These are phyloP conservation scores for Steinernema carpocapsae DNA, from an alignment of 2,888 invertebrate species.

Conservation along the genomic window DNA sequence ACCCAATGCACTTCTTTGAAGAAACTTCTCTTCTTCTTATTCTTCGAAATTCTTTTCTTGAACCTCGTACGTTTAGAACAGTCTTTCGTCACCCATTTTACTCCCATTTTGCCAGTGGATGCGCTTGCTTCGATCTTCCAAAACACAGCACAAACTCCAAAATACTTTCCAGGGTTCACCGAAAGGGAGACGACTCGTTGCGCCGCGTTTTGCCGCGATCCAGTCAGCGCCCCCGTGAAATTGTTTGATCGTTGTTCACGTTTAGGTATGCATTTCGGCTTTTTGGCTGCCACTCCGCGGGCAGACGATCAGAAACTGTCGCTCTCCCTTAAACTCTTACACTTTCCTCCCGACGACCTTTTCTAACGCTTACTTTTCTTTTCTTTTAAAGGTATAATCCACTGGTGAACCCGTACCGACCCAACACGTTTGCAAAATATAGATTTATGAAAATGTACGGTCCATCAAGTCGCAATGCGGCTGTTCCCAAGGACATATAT, in stretches of 20 bases:
- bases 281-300: background rate
- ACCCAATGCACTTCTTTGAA: background rate
- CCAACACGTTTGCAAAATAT: slow-evolving; percentile 33
- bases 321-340: too few relatives aligned
- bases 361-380: slow-evolving; percentile 13
- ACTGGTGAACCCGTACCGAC: slow-evolving; percentile 33
- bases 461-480: slow-evolving; percentile 35
- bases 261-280: slow-evolving; percentile 1
- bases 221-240: background rate
- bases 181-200: background rate
- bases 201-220: slow-evolving; percentile 7
- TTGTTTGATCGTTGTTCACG: slow-evolving; percentile 15
- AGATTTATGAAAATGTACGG: slow-evolving; percentile 34
- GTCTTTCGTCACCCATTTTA: too few relatives aligned
- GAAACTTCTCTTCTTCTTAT: too few relatives aligned
- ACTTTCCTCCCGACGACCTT: background rate
- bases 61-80: too few relatives aligned
- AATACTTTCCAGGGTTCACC: background rate
- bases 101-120: too few relatives aligned
- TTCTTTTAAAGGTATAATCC: slow-evolving; percentile 32
- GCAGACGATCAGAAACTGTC: background rate
- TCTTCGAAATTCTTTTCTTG: too few relatives aligned
- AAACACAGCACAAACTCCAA: slow-evolving; percentile 3
- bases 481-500: slow-evolving; percentile 33
- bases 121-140: too few relatives aligned